phyloP scores from a whole-genome alignment of 35 echinoderm and acorn worm species.

The Apostichopus parvimensis region DNA sequence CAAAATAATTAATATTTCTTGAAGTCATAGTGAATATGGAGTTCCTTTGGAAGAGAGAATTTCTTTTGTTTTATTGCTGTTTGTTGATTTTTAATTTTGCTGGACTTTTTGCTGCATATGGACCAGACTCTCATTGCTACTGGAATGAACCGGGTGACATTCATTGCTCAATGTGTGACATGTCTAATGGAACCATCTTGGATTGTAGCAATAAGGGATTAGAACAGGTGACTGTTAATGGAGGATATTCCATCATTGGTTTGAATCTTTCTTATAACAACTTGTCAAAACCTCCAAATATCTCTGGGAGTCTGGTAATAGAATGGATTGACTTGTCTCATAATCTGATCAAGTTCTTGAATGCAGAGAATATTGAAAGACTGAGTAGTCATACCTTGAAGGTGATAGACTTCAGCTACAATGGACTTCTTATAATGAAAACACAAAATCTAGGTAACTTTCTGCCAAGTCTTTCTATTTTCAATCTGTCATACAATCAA shows the following conservation, averaged over 20 bases:
- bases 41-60: too few relatives aligned
- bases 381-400: background rate
- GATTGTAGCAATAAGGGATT: conserved; percentile 1
- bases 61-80: too few relatives aligned
- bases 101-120: too few relatives aligned
- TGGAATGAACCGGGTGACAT: background rate
- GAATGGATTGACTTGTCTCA: conserved; percentile 22
- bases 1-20: too few relatives aligned
- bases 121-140: too few relatives aligned
- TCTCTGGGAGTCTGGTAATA: background rate
- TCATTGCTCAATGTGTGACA: background rate
- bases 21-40: too few relatives aligned
- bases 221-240: background rate
- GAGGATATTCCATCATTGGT: background rate
- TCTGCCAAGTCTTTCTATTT: background rate
- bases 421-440: background rate
- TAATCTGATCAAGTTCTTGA: background rate
- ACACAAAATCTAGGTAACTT: background rate
- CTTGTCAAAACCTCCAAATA: background rate
- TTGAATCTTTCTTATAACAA: background rate
- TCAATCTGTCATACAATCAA: background rate
- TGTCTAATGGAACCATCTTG: background rate
- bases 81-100: too few relatives aligned
- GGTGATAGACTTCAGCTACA: background rate
- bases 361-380: background rate